Evolutionary conservation across 2,797 vertebrate genomes (phyloP).

Genomic region (Urocyon cinereoargenteus): DNA sequence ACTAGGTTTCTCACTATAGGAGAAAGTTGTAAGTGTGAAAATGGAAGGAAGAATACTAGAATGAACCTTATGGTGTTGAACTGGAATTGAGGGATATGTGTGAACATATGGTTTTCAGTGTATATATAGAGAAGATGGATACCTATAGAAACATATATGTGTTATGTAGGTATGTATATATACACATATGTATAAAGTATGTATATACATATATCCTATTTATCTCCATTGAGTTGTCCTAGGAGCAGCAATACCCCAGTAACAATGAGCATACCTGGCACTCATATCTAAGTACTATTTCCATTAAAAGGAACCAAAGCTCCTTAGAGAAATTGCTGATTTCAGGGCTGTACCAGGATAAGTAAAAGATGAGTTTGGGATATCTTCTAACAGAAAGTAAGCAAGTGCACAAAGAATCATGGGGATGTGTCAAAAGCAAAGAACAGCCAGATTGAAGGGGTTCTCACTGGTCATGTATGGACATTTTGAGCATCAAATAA

Average conservation of each 20-base stretch:
- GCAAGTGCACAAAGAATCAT: background rate
- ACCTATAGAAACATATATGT: background rate
- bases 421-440: background rate
- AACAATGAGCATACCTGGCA: background rate
- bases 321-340: background rate
- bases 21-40: background rate
- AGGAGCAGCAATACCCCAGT: background rate
- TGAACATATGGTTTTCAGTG: background rate
- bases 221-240: background rate
- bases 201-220: background rate
- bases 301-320: background rate
- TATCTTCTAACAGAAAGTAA: background rate
- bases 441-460: background rate
- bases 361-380: conserved; percentile 17
- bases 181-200: background rate
- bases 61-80: background rate
- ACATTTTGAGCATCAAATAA: background rate
- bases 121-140: background rate
- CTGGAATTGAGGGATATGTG: background rate
- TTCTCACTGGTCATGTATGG: background rate
- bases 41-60: background rate
- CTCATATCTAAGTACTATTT: background rate
- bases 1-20: background rate
- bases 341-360: background rate
- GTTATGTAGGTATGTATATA: background rate